Percentiles rank a stretch among this genome's conserved stretches.
phyloP scores from a whole-genome alignment of 2,113 vertebrate species.

The Zosterops lateralis region DNA sequence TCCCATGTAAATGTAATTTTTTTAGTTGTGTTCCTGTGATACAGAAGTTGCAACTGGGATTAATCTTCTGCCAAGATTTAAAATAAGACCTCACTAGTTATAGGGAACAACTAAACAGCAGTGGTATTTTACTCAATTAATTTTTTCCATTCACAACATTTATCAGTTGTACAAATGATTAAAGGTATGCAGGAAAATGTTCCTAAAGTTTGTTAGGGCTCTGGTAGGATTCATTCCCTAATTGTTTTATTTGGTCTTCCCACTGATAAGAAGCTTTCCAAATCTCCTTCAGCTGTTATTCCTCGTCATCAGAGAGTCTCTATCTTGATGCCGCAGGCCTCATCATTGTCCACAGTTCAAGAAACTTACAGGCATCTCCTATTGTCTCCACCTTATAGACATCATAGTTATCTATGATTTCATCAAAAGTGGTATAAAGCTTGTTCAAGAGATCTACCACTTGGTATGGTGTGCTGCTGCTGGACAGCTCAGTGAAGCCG shows the following conservation, averaged over 20 bases:
- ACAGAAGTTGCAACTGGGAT: neutral
- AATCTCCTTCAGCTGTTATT: neutral
- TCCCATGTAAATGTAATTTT: neutral
- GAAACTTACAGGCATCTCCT: constrained; percentile 80
- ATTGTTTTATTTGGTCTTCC: neutral
- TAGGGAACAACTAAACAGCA: neutral
- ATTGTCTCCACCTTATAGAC: constrained; percentile 87
- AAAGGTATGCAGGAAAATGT: neutral
- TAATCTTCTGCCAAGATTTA: neutral
- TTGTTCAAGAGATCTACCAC: constrained; percentile 85
- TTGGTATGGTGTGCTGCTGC: constrained; percentile 81
- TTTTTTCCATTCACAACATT: neutral
- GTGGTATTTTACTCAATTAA: rapidly evolving
- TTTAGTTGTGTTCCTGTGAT: neutral
- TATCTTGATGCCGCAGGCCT: neutral
- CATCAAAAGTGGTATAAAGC: constrained; percentile 82
- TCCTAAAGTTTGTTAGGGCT: neutral
- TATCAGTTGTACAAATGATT: neutral
- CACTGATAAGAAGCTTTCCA: neutral
- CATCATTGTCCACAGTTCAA: neutral
- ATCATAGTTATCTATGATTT: constrained; percentile 84
- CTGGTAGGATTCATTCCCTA: neutral
- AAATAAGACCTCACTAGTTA: neutral
- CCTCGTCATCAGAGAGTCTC: neutral
- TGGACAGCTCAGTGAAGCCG: constrained; percentile 85